Base-by-base conservation (phyloP, 2,888 invertebrate genomes). In the Leistus spinibarbis region DNA sequence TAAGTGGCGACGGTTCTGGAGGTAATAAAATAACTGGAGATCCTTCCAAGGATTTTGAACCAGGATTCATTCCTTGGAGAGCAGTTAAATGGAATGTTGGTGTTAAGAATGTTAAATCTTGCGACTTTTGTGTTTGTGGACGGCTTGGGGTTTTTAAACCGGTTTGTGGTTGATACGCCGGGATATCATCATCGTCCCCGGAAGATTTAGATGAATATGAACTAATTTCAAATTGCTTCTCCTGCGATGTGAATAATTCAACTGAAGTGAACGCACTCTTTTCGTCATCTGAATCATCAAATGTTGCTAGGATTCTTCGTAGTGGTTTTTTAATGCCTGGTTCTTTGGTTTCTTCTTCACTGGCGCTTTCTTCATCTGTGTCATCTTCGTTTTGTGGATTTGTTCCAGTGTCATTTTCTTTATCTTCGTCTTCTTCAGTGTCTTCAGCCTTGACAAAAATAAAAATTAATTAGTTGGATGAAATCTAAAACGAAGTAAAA, bases 41-140 rank as follows among this genome's bases (percentile, higher is more conserved):
- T 69, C 80, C 80, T 20, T 78, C 80, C 54, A 79, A 54, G 17
- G 40, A 40, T 40, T 40, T 40, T 40, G 40, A 40, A 10, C 40
- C 40, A 1, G 40, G 83, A 76, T 83, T 81, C 71, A 85, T 81
- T 77, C 82, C 84, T 78, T 84, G 85, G 22, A 86, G 79, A 27
- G 86, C 81, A 73, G 87, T 81, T 24, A 88, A 81, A 78, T 86
- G 87, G 1, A 85, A 84, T 75, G 87, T 82, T 0, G 88, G 88
- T 3, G 88, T 87, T 56, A 88, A 79, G 79, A 88, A 86, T 76
- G 84, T 84, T 3, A 84, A 80, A 64, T 82, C 82, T 0, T 82
- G 80, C 76, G 81, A 82, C n/a, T 77, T 67, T 67, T 78, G 78
- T n/a, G 80, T 77, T 22, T 76, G 68, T 22, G 78, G 72, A 70